Percentiles rank a stretch among this genome's conserved stretches.
Conservation (phyloP, 2,888 invertebrate genomes). For the Galerucella calmariensis region DNA sequence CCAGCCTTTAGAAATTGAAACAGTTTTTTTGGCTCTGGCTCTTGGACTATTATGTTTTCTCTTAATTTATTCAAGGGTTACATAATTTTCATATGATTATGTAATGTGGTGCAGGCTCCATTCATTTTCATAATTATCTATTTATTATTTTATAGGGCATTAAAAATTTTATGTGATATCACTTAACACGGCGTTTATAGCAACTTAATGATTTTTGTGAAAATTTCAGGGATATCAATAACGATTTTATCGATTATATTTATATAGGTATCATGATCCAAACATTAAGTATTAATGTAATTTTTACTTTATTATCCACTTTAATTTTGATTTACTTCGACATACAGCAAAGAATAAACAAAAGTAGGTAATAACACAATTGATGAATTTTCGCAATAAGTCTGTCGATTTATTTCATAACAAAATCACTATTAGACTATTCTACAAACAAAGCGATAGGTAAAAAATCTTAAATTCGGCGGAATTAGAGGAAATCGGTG, state of each 20-base stretch:
- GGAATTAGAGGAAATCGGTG: too few relatives aligned
- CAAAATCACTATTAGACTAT: too few relatives aligned
- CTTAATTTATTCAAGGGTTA: neutral
- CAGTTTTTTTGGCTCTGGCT: too few relatives aligned
- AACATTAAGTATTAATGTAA: neutral
- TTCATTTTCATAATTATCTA: slow-evolving; percentile 4
- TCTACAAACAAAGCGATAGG: too few relatives aligned
- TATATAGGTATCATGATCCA: neutral
- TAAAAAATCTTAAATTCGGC: too few relatives aligned
- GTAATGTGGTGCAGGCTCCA: neutral
- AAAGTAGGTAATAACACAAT: too few relatives aligned
- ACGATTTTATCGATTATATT: neutral
- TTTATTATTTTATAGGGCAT: neutral
- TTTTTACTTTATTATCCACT: neutral
- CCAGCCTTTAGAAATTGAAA: too few relatives aligned
- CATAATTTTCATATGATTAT: neutral
- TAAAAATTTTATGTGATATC: slow-evolving; percentile 2
- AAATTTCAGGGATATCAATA: neutral
- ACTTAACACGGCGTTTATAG: neutral
- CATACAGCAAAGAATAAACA: too few relatives aligned
- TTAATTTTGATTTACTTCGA: neutral
- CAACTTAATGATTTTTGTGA: neutral
- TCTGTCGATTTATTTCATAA: too few relatives aligned
- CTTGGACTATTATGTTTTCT: too few relatives aligned
- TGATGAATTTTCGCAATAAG: too few relatives aligned